Evolutionary conservation across 2,888 invertebrate species (phyloP).

Genomic region (Brachyopa scutellaris): DNA sequence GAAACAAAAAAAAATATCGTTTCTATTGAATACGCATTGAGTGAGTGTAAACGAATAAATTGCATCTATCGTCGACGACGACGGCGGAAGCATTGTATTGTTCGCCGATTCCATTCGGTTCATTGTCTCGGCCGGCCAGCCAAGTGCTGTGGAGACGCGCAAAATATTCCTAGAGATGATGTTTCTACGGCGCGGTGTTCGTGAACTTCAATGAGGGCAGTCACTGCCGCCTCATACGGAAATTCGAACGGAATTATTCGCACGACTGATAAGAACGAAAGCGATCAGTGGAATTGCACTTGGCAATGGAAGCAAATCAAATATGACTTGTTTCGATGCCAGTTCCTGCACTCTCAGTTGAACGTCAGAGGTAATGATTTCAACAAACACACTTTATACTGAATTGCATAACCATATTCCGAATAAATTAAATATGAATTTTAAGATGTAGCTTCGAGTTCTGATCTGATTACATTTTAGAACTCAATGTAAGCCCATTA

Average conservation of each 20-base stretch:
- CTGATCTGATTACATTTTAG: no score
- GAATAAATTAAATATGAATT: no score
- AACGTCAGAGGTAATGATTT: no score
- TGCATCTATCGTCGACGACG: conserved; percentile 33
- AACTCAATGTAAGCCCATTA: no score
- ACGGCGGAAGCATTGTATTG: conserved; percentile 43
- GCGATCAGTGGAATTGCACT: not conserved
- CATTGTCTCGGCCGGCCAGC: conserved; percentile 40
- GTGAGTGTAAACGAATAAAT: conserved; percentile 49
- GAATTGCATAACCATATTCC: no score
- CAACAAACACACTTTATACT: no score
- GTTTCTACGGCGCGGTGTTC: not conserved
- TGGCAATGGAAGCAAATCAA: no score
- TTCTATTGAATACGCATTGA: conserved; percentile 50
- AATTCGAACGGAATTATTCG: conserved; percentile 18
- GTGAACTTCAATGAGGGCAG: conserved; percentile 60
- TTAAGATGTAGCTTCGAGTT: no score
- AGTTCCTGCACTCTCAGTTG: no score
- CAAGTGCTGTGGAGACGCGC: conserved; percentile 37
- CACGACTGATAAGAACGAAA: conserved; percentile 28
- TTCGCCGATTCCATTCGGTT: conserved; percentile 29
- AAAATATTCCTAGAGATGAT: conserved; percentile 26
- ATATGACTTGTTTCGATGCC: no score
- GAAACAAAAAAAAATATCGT: no score
- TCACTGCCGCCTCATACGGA: conserved; percentile 41